These are phyloP conservation scores for Cepphus grylle DNA, from an alignment of 2,113 vertebrate genomes.

Conservation along the genomic window DNA sequence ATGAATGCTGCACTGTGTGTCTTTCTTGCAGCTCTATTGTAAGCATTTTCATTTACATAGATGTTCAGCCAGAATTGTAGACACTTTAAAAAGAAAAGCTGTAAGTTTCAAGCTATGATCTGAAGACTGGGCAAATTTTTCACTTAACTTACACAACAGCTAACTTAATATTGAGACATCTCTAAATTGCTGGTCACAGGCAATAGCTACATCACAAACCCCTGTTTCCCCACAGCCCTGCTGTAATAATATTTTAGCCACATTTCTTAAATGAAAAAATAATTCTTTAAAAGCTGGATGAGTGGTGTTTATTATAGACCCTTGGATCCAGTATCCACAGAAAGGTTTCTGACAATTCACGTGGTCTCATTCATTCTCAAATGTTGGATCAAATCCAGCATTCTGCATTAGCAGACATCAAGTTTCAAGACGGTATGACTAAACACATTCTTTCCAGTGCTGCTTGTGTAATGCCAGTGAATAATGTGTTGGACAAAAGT, in stretches of 20 bases:
- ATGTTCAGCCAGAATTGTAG: background rate
- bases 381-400: background rate
- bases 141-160: background rate
- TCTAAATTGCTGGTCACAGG: background rate
- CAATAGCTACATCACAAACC: background rate
- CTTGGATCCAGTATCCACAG: background rate
- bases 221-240: background rate
- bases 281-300: background rate
- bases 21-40: background rate
- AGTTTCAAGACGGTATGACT: background rate
- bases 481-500: constrained; percentile 1
- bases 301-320: background rate
- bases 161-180: background rate
- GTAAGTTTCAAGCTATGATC: background rate
- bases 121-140: background rate
- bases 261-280: background rate
- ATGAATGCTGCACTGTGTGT: background rate
- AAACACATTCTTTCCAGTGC: background rate
- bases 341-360: background rate
- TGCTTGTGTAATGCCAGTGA: background rate
- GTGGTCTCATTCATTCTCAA: background rate
- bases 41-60: background rate
- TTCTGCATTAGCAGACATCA: background rate
- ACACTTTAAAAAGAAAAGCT: background rate
- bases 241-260: background rate